phyloP scores from a whole-genome alignment of 2,113 vertebrate genomes.

The Cettia cetti region DNA sequence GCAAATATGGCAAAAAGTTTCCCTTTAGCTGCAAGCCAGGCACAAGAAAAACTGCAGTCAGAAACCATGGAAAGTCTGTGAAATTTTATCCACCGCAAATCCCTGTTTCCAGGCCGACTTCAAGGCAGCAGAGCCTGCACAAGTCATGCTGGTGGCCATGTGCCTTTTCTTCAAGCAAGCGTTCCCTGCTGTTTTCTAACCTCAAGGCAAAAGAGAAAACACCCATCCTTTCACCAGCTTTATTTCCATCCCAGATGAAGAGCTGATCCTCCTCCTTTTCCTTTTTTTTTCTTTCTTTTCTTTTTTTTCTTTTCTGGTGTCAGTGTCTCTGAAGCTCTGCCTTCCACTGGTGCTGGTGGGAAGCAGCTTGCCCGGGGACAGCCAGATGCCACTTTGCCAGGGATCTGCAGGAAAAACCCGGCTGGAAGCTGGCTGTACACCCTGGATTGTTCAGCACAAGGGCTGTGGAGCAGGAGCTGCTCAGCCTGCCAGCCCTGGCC shows the following conservation, averaged over 20 bases:
- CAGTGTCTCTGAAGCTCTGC: not conserved
- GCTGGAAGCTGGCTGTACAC: not conserved
- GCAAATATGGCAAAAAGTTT: not conserved
- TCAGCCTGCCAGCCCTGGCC: not conserved
- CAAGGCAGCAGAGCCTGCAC: slow-evolving; percentile 11
- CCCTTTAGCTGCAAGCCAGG: not conserved
- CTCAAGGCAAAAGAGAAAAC: slow-evolving; percentile 59
- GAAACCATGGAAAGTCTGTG: not conserved
- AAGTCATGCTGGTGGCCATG: slow-evolving; percentile 25
- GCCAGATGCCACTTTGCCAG: not conserved
- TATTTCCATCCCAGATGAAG: slow-evolving; percentile 47
- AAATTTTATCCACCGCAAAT: not conserved
- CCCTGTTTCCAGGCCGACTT: slow-evolving; percentile 1
- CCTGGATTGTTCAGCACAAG: not conserved
- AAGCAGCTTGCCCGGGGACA: not conserved
- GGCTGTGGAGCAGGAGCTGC: not conserved
- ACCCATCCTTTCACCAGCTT: slow-evolving; percentile 58
- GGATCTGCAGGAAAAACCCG: not conserved
- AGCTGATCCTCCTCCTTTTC: not conserved
- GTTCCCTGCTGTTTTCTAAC: slow-evolving; percentile 57
- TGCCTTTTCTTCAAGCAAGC: slow-evolving; percentile 51
- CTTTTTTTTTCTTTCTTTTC: not conserved
- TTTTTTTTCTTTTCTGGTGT: not conserved
- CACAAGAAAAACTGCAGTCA: not conserved
- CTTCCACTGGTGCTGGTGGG: not conserved